A percentile compares a stretch with the other conserved stretches of the same genome.
These are phyloP conservation scores for Lagopus leucura DNA, from an alignment of 2,113 vertebrate genomes.

Conservation along the genomic window DNA sequence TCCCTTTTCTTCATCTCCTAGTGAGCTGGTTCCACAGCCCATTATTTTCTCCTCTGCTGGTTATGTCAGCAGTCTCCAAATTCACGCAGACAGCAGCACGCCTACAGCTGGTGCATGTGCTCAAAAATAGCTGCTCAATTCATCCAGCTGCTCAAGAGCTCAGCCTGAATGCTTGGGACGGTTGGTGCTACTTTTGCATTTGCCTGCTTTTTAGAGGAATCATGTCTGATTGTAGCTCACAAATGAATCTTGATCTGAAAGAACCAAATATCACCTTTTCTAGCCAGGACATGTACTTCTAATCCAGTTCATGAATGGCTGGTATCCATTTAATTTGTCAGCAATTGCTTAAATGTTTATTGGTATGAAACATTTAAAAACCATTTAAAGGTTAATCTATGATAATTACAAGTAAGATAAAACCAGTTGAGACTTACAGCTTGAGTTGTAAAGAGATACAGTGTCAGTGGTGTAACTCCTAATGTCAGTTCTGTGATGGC, in stretches of 20 bases:
- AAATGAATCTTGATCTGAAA: neutral
- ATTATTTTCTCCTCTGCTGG: neutral
- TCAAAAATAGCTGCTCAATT: constrained; percentile 1
- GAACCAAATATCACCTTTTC: neutral
- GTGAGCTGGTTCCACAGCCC: neutral
- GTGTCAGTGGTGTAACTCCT: neutral
- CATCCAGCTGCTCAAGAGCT: neutral
- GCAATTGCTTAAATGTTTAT: neutral
- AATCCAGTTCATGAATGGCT: neutral
- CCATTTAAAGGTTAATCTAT: neutral
- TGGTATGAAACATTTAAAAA: neutral
- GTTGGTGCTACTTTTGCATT: neutral
- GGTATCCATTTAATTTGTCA: neutral
- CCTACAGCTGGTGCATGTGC: neutral
- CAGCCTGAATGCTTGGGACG: neutral
- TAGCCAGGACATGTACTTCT: neutral
- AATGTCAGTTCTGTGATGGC: neutral
- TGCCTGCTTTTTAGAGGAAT: neutral
- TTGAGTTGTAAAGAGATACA: neutral
- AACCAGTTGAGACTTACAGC: neutral
- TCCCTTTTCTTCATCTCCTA: neutral
- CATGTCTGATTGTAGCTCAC: neutral
- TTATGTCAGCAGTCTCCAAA: neutral
- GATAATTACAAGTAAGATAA: neutral
- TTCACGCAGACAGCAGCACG: neutral